Evolutionary conservation across 2,888 invertebrate species (phyloP).

Genomic region (Coleophora deauratella): DNA sequence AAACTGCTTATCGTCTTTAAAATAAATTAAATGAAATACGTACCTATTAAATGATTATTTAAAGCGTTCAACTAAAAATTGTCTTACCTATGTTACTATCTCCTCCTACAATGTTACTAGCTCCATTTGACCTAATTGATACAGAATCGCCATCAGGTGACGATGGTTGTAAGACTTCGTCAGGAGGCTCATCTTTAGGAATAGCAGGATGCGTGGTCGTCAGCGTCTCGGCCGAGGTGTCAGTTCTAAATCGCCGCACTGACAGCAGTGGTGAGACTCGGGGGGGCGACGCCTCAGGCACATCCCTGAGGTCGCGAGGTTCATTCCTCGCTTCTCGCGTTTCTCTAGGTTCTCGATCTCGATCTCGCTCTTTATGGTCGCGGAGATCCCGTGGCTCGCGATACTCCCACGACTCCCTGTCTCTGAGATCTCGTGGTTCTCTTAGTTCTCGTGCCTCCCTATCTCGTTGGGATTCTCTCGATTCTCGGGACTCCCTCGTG

Average conservation of each 20-base stretch:
- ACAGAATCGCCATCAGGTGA: slow-evolving; percentile 76
- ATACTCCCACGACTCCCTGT: slow-evolving; percentile 37
- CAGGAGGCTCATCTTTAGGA: slow-evolving; percentile 71
- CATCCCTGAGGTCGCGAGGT: slow-evolving; percentile 30
- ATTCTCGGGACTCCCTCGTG: slow-evolving; percentile 28
- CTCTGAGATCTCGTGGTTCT: slow-evolving; percentile 45
- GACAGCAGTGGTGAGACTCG: slow-evolving; percentile 66
- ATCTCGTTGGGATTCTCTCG: slow-evolving; percentile 35
- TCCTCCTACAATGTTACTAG: slow-evolving; percentile 58
- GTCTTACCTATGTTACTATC: slow-evolving; percentile 61
- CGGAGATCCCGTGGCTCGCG: slow-evolving; percentile 38
- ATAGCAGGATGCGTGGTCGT: slow-evolving; percentile 61
- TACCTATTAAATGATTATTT: no score
- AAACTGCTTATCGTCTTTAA: no score
- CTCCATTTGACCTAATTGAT: slow-evolving; percentile 69
- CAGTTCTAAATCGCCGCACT: slow-evolving; percentile 59
- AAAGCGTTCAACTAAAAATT: no score
- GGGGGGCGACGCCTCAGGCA: slow-evolving; percentile 60
- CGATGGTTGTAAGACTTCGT: slow-evolving; percentile 67
- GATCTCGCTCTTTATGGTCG: slow-evolving; percentile 32
- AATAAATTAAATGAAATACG: no score
- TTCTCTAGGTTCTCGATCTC: slow-evolving; percentile 35
- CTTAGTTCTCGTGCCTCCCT: slow-evolving; percentile 50
- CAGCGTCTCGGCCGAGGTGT: slow-evolving; percentile 48
- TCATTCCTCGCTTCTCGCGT: slow-evolving; percentile 43